Evolutionary conservation across 2,888 invertebrate genomes (phyloP).

Genomic region (Heteromurus nitidus): DNA sequence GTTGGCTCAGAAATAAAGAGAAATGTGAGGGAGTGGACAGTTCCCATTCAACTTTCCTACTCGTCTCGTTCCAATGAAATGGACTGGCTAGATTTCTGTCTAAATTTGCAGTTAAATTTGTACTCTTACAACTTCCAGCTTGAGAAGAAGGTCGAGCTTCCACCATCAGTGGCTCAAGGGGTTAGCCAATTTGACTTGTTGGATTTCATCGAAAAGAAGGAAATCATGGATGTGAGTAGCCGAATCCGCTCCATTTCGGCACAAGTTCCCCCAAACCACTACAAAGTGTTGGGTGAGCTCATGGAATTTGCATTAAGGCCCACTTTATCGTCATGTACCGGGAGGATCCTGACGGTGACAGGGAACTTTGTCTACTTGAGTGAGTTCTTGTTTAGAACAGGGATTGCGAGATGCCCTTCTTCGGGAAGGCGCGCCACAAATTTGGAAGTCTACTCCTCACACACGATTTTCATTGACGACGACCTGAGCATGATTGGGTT

Average conservation of each 20-base stretch:
- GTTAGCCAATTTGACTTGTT: background rate
- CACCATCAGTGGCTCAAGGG: background rate
- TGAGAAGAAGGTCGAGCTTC: no score
- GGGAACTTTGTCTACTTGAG: conserved; percentile 9
- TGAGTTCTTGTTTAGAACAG: no score
- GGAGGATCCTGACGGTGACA: background rate
- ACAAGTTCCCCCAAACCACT: background rate
- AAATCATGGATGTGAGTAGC: no score
- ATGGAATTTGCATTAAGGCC: background rate
- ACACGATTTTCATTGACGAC: conserved; percentile 15
- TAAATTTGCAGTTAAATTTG: no score
- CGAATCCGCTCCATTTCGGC: background rate
- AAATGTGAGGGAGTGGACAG: background rate
- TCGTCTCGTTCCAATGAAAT: background rate
- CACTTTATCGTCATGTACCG: background rate
- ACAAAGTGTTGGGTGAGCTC: background rate
- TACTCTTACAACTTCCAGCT: no score
- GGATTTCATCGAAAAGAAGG: background rate
- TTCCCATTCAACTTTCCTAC: background rate
- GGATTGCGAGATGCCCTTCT: no score
- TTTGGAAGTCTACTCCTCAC: conserved; percentile 14
- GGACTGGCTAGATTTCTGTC: background rate
- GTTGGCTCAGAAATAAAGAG: background rate
- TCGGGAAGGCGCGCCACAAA: no score
- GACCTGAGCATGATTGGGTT: background rate